Base-by-base conservation (phyloP, 2,113 vertebrate genomes). In the Hymenochirus boettgeri region DNA sequence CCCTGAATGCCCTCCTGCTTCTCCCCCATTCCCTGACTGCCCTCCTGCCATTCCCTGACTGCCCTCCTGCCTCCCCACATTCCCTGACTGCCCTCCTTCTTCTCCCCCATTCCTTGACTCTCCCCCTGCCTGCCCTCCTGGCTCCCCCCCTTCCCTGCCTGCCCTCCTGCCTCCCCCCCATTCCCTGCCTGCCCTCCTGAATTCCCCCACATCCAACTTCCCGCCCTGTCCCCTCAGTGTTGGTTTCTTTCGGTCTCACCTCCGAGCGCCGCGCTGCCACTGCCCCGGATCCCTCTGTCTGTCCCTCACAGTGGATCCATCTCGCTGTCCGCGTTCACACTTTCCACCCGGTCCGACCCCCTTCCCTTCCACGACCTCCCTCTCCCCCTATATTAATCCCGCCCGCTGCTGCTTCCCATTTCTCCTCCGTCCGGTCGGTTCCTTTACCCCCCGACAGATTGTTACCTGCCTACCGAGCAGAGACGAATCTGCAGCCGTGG, bases 201-300 rank as follows among this genome's bases (percentile, higher is more conserved):
- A 2, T 4, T 33, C 2, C 11, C 31, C 31, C 31, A 9, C 46
- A 52, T 24, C 4, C 57, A 39, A 35, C 5, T 25, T 7, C 26
- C 5, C 10, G 19, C 19, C 9, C 50, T 31, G 48, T 72, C 21
- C 15, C 63, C 54, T 52, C 59, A 42, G n/a, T n/a, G n/a, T n/a
- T n/a, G n/a, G n/a, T n/a, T n/a, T n/a, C n/a, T n/a, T n/a, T n/a
- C n/a, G n/a, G n/a, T n/a, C 26, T 47, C 22, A 22, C 26, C 52
- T n/a, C 51, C 19, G 46, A 27, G 37, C 22, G n/a, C 45, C 42
- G 3, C 22, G 53, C 60, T 67, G 66, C 48, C 46, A 23, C 59
- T 65, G 46, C 55, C 62, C 62, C 52, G 62, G 62, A 65, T 65
- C 62, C 29, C 64, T 58, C 64, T 59, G 29, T 52, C 55, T 37